These are phyloP conservation scores for Onchidella celtica DNA, from an alignment of 2,888 invertebrate genomes.

Conservation along the genomic window DNA sequence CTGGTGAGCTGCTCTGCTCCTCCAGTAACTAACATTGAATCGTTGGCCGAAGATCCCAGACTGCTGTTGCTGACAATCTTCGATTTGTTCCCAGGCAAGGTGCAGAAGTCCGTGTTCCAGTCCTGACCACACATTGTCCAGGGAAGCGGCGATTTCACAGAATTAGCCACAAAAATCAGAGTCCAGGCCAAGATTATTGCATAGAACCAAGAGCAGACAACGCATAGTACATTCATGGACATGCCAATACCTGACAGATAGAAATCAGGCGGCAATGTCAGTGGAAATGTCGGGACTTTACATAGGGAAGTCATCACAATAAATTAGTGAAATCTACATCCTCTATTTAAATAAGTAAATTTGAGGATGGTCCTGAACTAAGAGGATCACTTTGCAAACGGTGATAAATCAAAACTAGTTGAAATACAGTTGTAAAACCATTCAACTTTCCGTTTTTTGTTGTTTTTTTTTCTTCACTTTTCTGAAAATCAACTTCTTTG, in stretches of 20 bases:
- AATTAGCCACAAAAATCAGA: constrained; percentile 32
- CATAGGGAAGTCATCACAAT: no score
- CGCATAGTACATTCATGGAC: constrained; percentile 35
- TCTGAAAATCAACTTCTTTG: no score
- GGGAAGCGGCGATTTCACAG: constrained; percentile 33
- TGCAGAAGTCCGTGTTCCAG: constrained; percentile 48
- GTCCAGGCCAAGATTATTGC: constrained; percentile 40
- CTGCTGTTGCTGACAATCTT: not conserved
- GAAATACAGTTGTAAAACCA: no score
- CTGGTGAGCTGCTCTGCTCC: not conserved
- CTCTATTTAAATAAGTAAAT: no score
- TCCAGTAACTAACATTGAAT: not conserved
- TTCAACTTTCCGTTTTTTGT: no score
- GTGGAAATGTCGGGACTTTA: no score
- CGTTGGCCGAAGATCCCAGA: not conserved
- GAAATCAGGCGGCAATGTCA: no score
- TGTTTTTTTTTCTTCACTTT: no score
- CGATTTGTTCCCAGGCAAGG: not conserved
- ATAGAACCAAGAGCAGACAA: constrained; percentile 41
- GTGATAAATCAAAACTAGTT: no score
- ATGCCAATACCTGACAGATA: constrained; percentile 47
- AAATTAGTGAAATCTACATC: no score
- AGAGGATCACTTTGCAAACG: no score
- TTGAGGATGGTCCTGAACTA: no score
- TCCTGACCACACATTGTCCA: constrained; percentile 48